A percentile compares a stretch with the other conserved stretches of the same genome.
Evolutionary conservation across 2,888 invertebrate species (phyloP).

Genomic region (Sesia apiformis): DNA sequence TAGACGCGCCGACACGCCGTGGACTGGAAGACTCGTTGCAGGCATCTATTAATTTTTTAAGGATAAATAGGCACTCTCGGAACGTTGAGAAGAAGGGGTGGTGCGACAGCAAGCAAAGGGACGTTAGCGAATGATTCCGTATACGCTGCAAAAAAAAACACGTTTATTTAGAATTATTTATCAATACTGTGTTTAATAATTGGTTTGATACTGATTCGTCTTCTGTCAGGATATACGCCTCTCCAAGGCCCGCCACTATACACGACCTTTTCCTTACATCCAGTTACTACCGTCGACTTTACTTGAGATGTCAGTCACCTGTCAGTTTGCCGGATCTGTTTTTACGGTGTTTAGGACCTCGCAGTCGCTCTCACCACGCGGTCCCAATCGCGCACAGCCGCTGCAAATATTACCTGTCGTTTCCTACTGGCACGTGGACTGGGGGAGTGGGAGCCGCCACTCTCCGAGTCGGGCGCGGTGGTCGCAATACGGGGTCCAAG

Average conservation of each 20-base stretch:
- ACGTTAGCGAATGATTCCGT: conserved; percentile 95
- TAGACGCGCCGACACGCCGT: conserved; percentile 90
- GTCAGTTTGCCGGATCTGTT: too few relatives aligned
- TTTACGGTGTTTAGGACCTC: too few relatives aligned
- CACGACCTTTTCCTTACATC: too few relatives aligned
- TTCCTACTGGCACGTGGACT: conserved; percentile 88
- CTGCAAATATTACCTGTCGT: conserved; percentile 74
- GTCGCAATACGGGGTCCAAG: conserved; percentile 63
- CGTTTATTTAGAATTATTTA: too few relatives aligned
- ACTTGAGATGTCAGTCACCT: too few relatives aligned
- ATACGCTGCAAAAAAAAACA: conserved; percentile 76
- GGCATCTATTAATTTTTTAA: conserved; percentile 97
- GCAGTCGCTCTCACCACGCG: too few relatives aligned
- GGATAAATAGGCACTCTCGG: conserved; percentile 96
- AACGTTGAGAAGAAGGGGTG: conserved; percentile 99
- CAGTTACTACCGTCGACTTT: too few relatives aligned
- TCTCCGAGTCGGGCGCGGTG: conserved; percentile 85
- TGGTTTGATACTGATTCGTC: too few relatives aligned
- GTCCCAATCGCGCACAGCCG: too few relatives aligned
- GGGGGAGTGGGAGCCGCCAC: conserved; percentile 90
- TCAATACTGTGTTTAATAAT: too few relatives aligned
- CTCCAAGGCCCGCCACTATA: too few relatives aligned
- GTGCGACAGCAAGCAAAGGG: conserved; percentile 97
- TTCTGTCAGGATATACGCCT: too few relatives aligned
- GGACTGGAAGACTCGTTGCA: conserved; percentile 96